Percentiles rank a stretch among this genome's conserved stretches.
These are phyloP conservation scores for Axinella damicornis DNA, from an alignment of 37 sponge, comb jelly and placozoan species.

Conservation along the genomic window DNA sequence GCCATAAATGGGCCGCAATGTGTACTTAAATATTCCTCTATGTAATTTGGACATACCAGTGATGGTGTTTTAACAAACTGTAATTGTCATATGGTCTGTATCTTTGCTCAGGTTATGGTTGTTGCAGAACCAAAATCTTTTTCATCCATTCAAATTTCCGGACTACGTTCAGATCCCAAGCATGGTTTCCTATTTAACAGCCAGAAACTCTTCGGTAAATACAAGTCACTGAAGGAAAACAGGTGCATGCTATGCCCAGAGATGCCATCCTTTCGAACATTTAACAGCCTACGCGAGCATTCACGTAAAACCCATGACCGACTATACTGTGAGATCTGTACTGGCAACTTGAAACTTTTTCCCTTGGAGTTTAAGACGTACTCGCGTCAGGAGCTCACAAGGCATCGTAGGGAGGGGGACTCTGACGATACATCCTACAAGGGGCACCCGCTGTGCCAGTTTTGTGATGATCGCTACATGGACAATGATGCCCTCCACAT, in stretches of 20 bases:
- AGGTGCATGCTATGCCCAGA: slow-evolving; percentile 52
- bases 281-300: slow-evolving; percentile 72
- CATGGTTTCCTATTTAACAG: slow-evolving; percentile 39
- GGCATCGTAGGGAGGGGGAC: slow-evolving; percentile 76
- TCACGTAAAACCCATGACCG: slow-evolving; percentile 56
- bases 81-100: too few species aligned
- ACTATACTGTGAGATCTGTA: slow-evolving; percentile 83
- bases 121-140: slow-evolving; percentile 13
- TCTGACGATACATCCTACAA: slow-evolving; percentile 73
- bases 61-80: too few species aligned
- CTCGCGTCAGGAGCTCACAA: slow-evolving; percentile 67
- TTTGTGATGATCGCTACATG: slow-evolving; percentile 86
- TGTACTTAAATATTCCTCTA: too few species aligned
- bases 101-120: slow-evolving; percentile 38
- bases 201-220: background rate
- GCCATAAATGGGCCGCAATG: too few species aligned
- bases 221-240: slow-evolving; percentile 9
- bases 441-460: slow-evolving; percentile 92
- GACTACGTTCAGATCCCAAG: slow-evolving; percentile 29
- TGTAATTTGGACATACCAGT: too few species aligned
- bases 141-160: background rate
- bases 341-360: slow-evolving; percentile 78
- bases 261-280: slow-evolving; percentile 1
- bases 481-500: slow-evolving; percentile 84
- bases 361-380: slow-evolving; percentile 78